Percentiles rank a stretch among this genome's conserved stretches.
phyloP scores from a whole-genome alignment of 2,888 invertebrate species.

The Thecophora atra region DNA sequence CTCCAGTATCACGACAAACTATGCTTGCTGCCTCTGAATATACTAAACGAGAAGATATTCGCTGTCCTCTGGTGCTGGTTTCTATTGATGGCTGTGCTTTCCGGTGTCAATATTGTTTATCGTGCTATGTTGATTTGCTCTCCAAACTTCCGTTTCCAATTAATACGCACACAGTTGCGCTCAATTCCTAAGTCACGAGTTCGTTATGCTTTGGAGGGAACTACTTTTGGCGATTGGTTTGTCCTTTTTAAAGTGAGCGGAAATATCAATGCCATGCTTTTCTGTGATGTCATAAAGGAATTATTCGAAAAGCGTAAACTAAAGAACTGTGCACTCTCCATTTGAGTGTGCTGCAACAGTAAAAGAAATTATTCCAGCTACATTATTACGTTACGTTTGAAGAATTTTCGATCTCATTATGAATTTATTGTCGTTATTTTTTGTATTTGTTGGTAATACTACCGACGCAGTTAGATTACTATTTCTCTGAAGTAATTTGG shows the following conservation, averaged over 20 bases:
- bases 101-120: conserved; percentile 74
- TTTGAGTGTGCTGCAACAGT: conserved; percentile 14
- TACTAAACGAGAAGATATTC: conserved; percentile 83
- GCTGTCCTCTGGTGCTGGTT: conserved; percentile 81
- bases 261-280: conserved; percentile 77
- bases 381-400: no score
- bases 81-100: conserved; percentile 71
- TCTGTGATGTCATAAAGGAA: conserved; percentile 72
- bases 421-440: no score
- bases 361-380: no score
- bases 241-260: conserved; percentile 78
- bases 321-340: conserved; percentile 33
- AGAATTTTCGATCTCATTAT: no score
- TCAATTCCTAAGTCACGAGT: conserved; percentile 51
- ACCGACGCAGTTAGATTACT: no score
- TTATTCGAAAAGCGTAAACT: conserved; percentile 54
- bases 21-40: conserved; percentile 80
- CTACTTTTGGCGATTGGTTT: conserved; percentile 80
- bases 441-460: no score
- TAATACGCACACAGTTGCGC: conserved; percentile 54
- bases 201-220: conserved; percentile 46
- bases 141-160: conserved; percentile 53
- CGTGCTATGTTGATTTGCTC: conserved; percentile 71
- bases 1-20: conserved; percentile 81
- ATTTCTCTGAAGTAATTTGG: no score